Evolutionary conservation across 2,888 invertebrate genomes (phyloP).

Genomic region (Papilio elwesi): DNA sequence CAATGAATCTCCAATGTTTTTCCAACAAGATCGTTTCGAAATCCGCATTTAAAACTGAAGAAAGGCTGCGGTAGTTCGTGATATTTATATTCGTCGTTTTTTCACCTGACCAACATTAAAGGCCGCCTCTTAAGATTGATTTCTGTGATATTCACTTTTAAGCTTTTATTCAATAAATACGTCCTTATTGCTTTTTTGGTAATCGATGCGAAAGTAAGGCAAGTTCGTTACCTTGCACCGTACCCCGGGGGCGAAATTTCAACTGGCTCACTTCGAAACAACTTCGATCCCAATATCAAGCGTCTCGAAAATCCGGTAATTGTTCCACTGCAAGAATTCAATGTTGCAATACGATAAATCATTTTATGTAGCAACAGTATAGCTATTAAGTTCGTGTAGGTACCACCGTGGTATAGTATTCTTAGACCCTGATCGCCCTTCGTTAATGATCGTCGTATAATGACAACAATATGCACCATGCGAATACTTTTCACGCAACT

Average conservation of each 20-base stretch:
- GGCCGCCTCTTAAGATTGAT: slow-evolving; percentile 20
- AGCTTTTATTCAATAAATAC: slow-evolving; percentile 24
- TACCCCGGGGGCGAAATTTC: slow-evolving; percentile 39
- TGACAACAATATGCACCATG: slow-evolving; percentile 15
- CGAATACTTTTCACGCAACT: slow-evolving; percentile 26
- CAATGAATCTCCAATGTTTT: neutral
- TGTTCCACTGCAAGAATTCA: slow-evolving; percentile 35
- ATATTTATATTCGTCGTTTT: slow-evolving; percentile 16
- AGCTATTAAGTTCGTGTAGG: slow-evolving; percentile 34
- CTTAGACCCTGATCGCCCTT: slow-evolving; percentile 31
- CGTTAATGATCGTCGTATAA: slow-evolving; percentile 30
- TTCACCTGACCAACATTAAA: slow-evolving; percentile 26
- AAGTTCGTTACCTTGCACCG: slow-evolving; percentile 27
- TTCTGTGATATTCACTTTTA: slow-evolving; percentile 24
- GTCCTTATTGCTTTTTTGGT: slow-evolving; percentile 16
- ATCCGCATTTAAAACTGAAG: slow-evolving; percentile 19
- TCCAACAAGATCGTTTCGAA: neutral
- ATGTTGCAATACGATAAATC: slow-evolving; percentile 39
- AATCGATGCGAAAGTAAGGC: slow-evolving; percentile 37
- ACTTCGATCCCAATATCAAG: slow-evolving; percentile 34
- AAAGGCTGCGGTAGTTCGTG: slow-evolving; percentile 26
- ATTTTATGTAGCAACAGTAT: slow-evolving; percentile 29
- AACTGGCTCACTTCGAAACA: slow-evolving; percentile 23
- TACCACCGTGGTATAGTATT: slow-evolving; percentile 32
- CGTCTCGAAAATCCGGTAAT: slow-evolving; percentile 38